A percentile compares a stretch with the other conserved stretches of the same genome.
These are phyloP conservation scores for Monomorium pharaonis DNA, from an alignment of 1,140 invertebrate species.

Conservation along the genomic window DNA sequence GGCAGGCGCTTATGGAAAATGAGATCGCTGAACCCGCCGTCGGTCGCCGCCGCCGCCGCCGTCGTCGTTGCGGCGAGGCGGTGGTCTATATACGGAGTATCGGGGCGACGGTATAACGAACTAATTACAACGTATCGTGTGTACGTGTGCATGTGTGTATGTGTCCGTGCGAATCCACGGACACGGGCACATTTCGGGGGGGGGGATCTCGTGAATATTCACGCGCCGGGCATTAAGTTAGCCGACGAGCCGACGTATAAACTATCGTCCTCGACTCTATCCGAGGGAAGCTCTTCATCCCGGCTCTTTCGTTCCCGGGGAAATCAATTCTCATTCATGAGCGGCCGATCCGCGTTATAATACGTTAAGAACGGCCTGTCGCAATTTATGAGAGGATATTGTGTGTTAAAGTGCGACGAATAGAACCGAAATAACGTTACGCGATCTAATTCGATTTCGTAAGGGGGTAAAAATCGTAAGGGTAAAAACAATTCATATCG, in stretches of 20 bases:
- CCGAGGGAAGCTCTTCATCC: conserved; percentile 21
- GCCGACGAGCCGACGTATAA: conserved; percentile 38
- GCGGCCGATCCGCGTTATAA: not conserved
- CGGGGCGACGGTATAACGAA: conserved; percentile 27
- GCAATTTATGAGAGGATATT: not conserved
- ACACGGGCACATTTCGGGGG: conserved; percentile 40
- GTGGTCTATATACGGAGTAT: conserved; percentile 30
- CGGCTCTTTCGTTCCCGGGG: conserved; percentile 33
- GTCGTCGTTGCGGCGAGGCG: conserved; percentile 5
- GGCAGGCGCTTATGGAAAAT: conserved; percentile 42
- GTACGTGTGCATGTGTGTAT: no score
- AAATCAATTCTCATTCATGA: conserved; percentile 56
- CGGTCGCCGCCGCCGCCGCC: not conserved
- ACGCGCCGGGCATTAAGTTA: conserved; percentile 48
- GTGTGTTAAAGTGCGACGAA: not conserved
- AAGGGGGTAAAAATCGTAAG: no score
- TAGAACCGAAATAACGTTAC: not conserved
- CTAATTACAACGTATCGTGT: conserved; percentile 62
- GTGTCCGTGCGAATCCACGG: not conserved
- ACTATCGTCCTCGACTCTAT: not conserved
- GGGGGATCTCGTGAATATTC: conserved; percentile 67
- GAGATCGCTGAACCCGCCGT: conserved; percentile 46
- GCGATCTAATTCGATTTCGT: not conserved
- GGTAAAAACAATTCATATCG: not conserved
- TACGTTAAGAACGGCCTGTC: not conserved